Base-by-base conservation (phyloP, 1,140 invertebrate genomes). In the Zeugodacus cucurbitae region DNA sequence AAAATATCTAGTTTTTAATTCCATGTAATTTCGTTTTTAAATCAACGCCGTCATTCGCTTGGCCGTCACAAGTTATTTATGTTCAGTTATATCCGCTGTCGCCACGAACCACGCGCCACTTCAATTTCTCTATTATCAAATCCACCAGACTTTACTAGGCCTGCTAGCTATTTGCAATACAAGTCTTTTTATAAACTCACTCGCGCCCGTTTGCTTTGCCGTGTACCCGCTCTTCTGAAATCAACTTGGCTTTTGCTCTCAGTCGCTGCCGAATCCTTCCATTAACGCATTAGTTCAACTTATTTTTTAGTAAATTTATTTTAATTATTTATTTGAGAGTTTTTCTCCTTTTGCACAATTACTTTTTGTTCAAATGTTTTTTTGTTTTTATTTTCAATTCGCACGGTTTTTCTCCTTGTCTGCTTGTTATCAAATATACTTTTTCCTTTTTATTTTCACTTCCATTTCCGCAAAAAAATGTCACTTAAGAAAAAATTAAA, bases 91-190 rank as follows among this genome's bases (percentile, higher is more conserved):
- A 26, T 82, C 41, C 74, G 37, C 74, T 48, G 11, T 48, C 74
- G 74, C 41, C 74, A 82, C 74, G 64, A n/a, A 62, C 41, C 37
- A 82, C 74, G 22, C n/a, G 32, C 41, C 41, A 48, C 74, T 14
- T 48, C 74, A 22, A 7, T 82, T 82, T n/a, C 6, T 37, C 17
- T n/a, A 74, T 29, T 64, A 82, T 48, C 59, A 54, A 48, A 70
- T 82, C 62, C 64, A 89, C 62, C 89, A 78, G 89, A 87, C 87
- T 85, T 82, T 82, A 82, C 74, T 82, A 48, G 41, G 41, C 74
- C 74, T 82, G 74, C 74, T 82, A 82, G 74, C 74, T 82, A 48
- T 26, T 82, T 82, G 74, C 41, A 11, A 48, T 48, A 82, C 41
- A 82, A 82, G 74, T 26, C 74, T 41, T 41, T 82, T 82, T 8